A percentile compares a stretch with the other conserved stretches of the same genome.
These are phyloP conservation scores for Uromys caudimaculatus DNA, from an alignment of 2,797 vertebrate species.

Conservation along the genomic window DNA sequence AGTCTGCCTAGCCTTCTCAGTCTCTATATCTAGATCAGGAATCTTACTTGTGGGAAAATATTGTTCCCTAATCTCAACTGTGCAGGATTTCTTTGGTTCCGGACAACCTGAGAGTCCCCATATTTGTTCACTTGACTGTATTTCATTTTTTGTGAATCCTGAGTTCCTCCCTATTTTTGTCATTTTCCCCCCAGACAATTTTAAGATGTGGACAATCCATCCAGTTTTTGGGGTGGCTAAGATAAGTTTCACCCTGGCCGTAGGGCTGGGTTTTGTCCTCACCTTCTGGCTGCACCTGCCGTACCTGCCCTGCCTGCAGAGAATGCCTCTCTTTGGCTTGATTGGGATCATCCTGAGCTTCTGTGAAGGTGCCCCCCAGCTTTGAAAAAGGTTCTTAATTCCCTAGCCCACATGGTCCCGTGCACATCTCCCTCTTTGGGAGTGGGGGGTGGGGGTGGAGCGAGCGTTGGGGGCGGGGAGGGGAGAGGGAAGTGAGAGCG, in stretches of 20 bases:
- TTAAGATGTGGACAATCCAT: conserved; percentile 64
- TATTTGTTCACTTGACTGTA: not conserved
- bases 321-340: not conserved
- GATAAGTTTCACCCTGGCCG: conserved; percentile 59
- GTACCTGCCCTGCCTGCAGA: not conserved
- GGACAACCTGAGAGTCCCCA: not conserved
- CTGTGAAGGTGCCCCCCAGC: conserved; percentile 72
- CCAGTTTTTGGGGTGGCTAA: conserved; percentile 37
- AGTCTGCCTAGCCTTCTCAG: not conserved
- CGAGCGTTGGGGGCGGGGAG: not conserved
- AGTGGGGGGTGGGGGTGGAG: not conserved
- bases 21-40: not conserved
- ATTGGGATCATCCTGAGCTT: conserved; percentile 65
- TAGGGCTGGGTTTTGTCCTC: conserved; percentile 62
- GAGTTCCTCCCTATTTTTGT: conserved; percentile 25
- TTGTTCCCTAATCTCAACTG: not conserved
- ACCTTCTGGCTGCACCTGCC: conserved; percentile 70
- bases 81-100: conserved; percentile 38
- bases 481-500: not conserved
- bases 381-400: conserved; percentile 62
- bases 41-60: not conserved
- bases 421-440: not conserved
- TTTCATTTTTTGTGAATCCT: not conserved
- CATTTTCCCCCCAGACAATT: conserved; percentile 48
- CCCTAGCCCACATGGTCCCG: conserved; percentile 1